Percentiles rank a stretch among this genome's conserved stretches.
Evolutionary conservation across 1,140 invertebrate species (phyloP).

Genomic region (Drosophila azteca): DNA sequence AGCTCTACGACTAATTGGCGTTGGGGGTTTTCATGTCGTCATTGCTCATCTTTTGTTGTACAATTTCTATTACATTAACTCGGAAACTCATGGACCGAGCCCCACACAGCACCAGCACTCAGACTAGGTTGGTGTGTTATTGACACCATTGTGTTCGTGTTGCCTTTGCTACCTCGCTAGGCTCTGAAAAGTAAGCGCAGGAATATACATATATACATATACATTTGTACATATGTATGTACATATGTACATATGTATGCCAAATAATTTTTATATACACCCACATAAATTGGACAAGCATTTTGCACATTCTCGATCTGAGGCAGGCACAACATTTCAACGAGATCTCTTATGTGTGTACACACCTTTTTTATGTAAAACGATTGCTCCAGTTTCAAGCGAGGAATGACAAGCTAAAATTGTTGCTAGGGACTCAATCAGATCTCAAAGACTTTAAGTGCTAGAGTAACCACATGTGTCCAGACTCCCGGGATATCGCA

Average conservation of each 20-base stretch:
- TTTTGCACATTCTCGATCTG: slow-evolving; percentile 40
- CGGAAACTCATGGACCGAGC: slow-evolving; percentile 31
- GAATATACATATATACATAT: slow-evolving; percentile 8
- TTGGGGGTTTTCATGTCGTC: slow-evolving; percentile 77
- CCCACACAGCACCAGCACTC: slow-evolving; percentile 10
- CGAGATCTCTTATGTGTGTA: slow-evolving; percentile 53
- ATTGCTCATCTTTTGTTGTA: slow-evolving; percentile 77
- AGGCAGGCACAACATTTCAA: slow-evolving; percentile 45
- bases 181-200: slow-evolving; percentile 35
- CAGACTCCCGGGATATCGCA: too few relatives aligned
- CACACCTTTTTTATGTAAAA: slow-evolving; percentile 19
- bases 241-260: not conserved
- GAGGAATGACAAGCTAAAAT: not conserved
- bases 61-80: slow-evolving; percentile 80
- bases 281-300: slow-evolving; percentile 51
- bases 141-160: slow-evolving; percentile 65
- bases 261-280: too few relatives aligned
- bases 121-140: slow-evolving; percentile 60
- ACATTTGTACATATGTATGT: not conserved
- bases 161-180: slow-evolving; percentile 54
- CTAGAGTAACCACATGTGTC: too few relatives aligned
- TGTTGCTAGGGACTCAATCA: not conserved
- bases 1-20: slow-evolving; percentile 63
- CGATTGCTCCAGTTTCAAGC: slow-evolving; percentile 20
- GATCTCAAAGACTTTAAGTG: too few relatives aligned